phyloP scores from a whole-genome alignment of 2,797 vertebrate species.

The Gymnoscopelus microlampas region DNA sequence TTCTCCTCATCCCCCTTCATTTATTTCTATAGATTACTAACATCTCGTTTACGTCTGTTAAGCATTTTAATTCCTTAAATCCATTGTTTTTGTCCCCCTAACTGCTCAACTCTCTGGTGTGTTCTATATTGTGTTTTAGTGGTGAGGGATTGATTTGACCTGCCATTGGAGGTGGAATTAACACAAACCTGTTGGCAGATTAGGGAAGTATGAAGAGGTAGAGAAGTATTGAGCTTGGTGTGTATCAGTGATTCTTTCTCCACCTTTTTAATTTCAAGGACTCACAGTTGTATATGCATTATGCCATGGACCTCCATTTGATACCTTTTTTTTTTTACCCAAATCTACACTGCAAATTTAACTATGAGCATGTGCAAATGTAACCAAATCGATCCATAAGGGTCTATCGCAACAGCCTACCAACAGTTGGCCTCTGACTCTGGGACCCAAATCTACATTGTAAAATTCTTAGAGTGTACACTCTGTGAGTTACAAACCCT shows the following conservation, averaged over 20 bases:
- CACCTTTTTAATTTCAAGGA: no score
- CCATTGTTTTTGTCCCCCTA: conserved; percentile 84
- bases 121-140: conserved; percentile 86
- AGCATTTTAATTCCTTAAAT: conserved; percentile 87
- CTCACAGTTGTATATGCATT: no score
- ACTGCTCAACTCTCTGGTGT: conserved; percentile 85
- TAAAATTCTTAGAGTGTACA: no score
- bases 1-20: conserved; percentile 69
- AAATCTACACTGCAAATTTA: not conserved
- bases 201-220: not conserved
- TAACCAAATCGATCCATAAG: no score
- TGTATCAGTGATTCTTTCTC: not conserved
- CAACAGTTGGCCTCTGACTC: no score
- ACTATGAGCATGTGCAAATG: not conserved
- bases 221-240: not conserved
- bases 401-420: no score
- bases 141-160: conserved; percentile 81
- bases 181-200: conserved; percentile 11
- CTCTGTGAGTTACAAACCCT: no score
- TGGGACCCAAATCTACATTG: no score
- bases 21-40: conserved; percentile 89
- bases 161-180: conserved; percentile 51
- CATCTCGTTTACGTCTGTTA: conserved; percentile 87
- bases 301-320: no score
- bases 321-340: no score